Percentiles rank a stretch among this genome's conserved stretches.
Conservation (phyloP, 1,140 invertebrate genomes). For the Pachyrhynchus sulphureomaculatus region DNA sequence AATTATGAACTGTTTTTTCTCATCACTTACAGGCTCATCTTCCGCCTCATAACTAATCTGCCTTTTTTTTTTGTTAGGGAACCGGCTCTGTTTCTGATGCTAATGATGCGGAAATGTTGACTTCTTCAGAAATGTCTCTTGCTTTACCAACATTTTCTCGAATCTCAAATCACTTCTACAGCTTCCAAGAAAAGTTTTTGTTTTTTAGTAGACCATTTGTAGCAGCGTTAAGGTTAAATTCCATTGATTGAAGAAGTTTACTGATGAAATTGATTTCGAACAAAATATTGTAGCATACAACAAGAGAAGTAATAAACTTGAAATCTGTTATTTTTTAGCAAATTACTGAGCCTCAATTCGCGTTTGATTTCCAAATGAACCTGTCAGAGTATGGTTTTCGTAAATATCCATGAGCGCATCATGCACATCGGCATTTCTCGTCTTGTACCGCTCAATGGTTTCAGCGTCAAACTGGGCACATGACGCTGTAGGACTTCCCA, state of each 20-base stretch:
- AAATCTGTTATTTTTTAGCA: slow-evolving; percentile 31
- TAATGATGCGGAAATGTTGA: not conserved
- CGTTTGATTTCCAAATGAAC: slow-evolving; percentile 29
- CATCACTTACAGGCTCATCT: not conserved
- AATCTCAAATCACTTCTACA: too few relatives aligned
- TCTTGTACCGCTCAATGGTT: slow-evolving; percentile 29
- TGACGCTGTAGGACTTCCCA: slow-evolving; percentile 22
- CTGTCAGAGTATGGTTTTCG: slow-evolving; percentile 20
- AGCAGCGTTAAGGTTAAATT: too few relatives aligned
- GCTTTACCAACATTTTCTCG: too few relatives aligned
- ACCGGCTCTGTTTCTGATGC: not conserved
- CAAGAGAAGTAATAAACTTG: slow-evolving; percentile 35
- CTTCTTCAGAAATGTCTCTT: too few relatives aligned
- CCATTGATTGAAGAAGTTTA: too few relatives aligned
- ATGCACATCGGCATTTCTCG: slow-evolving; percentile 31
- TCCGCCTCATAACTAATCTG: slow-evolving; percentile 5
- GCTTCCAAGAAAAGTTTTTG: too few relatives aligned
- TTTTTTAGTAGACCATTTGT: too few relatives aligned
- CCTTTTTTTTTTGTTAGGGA: slow-evolving; percentile 4
- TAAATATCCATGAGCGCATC: slow-evolving; percentile 19
- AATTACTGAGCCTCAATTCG: slow-evolving; percentile 29
- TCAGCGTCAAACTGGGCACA: slow-evolving; percentile 26
- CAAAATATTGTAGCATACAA: too few relatives aligned
- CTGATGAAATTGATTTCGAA: too few relatives aligned
- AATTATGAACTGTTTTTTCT: slow-evolving; percentile 4